Evolutionary conservation across 2,888 invertebrate species (phyloP).

Genomic region (Coecobrya sp.): DNA sequence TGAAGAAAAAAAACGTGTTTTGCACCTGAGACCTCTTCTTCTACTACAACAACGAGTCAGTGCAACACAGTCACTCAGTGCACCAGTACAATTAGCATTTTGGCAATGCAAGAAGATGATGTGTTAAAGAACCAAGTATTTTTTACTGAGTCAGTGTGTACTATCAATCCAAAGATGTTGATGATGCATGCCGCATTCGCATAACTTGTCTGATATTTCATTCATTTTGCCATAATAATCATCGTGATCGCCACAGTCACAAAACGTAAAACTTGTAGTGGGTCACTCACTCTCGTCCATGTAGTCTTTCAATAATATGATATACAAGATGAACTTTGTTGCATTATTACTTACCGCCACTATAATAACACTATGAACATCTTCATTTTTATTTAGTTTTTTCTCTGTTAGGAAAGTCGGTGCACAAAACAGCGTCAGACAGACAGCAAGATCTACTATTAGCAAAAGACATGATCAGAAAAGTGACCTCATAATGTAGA

Average conservation of each 20-base stretch:
- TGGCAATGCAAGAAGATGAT: neutral
- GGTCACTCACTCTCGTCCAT: conserved; percentile 56
- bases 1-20: conserved; percentile 72
- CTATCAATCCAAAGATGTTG: neutral
- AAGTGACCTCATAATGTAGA: conserved; percentile 74
- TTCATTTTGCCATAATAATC: conserved; percentile 67
- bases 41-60: neutral
- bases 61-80: too few relatives aligned
- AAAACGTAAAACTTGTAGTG: conserved; percentile 62
- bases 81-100: conserved; percentile 25
- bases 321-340: neutral
- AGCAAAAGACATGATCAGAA: neutral
- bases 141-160: neutral
- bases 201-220: conserved; percentile 45
- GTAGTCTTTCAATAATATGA: too few relatives aligned
- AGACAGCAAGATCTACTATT: neutral
- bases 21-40: conserved; percentile 72
- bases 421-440: conserved; percentile 33
- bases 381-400: conserved; percentile 37
- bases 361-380: conserved; percentile 5
- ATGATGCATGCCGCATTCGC: conserved; percentile 14
- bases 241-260: conserved; percentile 18
- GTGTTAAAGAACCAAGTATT: too few relatives aligned
- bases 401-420: conserved; percentile 24
- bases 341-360: neutral